Evolutionary conservation across 1,140 invertebrate species (phyloP).

Genomic region (Parapsyche elsis): DNA sequence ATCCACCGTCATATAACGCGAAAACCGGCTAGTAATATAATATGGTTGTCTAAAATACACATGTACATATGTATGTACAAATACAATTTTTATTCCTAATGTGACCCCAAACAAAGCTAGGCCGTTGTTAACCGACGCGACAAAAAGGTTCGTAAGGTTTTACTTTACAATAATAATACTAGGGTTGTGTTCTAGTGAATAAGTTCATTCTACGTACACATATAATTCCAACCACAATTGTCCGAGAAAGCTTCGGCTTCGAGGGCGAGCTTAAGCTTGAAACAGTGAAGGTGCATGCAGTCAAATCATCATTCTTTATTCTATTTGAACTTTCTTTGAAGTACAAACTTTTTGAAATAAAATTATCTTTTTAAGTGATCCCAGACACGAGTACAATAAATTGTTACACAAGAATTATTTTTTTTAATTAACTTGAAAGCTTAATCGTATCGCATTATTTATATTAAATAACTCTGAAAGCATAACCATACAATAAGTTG

Average conservation of each 20-base stretch:
- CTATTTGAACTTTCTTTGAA: too few species aligned
- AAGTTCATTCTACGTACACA: neutral
- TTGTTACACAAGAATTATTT: neutral
- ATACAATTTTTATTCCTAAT: neutral
- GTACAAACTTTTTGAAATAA: too few species aligned
- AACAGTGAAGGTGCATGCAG: neutral
- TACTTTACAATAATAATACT: neutral
- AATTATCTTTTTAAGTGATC: too few species aligned
- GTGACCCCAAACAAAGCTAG: neutral
- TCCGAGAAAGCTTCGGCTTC: neutral
- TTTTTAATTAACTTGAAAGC: neutral
- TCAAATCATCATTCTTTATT: too few species aligned
- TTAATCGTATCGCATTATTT: neutral
- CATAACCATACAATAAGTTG: neutral
- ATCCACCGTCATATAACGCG: too few species aligned
- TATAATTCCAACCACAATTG: constrained; percentile 11
- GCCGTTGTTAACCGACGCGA: constrained; percentile 2
- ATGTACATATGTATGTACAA: neutral
- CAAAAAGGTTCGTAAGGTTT: constrained; percentile 23
- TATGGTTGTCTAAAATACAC: too few species aligned
- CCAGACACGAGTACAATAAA: too few species aligned
- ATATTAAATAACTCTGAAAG: neutral
- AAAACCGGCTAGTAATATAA: too few species aligned
- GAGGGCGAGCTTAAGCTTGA: neutral
- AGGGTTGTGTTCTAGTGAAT: neutral